Evolutionary conservation across 2,888 invertebrate species (phyloP).

Genomic region (Torymus aiolomorphi): DNA sequence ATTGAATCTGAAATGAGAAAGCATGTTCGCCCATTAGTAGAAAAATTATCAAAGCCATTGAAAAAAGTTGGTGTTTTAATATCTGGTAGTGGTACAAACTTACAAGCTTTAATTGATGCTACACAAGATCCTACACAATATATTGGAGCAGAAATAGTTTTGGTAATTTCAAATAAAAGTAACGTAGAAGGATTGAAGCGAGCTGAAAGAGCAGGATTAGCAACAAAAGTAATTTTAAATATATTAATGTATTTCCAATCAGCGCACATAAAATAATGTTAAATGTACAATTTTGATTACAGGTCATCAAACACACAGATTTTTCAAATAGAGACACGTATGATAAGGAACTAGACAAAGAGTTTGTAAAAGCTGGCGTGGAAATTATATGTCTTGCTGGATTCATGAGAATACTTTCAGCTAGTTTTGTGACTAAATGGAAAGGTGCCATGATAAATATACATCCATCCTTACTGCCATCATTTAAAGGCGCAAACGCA

Average conservation of each 20-base stretch:
- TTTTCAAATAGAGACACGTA: conserved; percentile 86
- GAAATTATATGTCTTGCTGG: conserved; percentile 93
- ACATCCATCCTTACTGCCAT: conserved; percentile 95
- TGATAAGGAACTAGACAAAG: conserved; percentile 85
- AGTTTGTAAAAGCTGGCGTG: conserved; percentile 82
- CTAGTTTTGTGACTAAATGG: conserved; percentile 88
- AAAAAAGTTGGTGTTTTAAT: conserved; percentile 92
- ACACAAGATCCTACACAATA: conserved; percentile 82
- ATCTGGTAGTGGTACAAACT: conserved; percentile 90
- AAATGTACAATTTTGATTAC: conserved; percentile 30
- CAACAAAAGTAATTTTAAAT: conserved; percentile 78
- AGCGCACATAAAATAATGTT: too few species aligned
- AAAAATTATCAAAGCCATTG: conserved; percentile 68
- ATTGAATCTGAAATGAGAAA: conserved; percentile 80
- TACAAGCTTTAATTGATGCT: conserved; percentile 90
- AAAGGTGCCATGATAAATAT: conserved; percentile 92
- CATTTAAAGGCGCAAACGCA: conserved; percentile 92
- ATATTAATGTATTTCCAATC: too few species aligned
- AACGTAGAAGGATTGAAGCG: conserved; percentile 87
- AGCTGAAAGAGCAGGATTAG: conserved; percentile 87
- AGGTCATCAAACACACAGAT: conserved; percentile 88
- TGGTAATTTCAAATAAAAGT: conserved; percentile 92
- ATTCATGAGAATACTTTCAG: conserved; percentile 93
- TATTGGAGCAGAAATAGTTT: conserved; percentile 86
- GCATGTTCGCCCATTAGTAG: conserved; percentile 74